Conservation (phyloP, 2,888 invertebrate species). For the Cataglyphis albicans region DNA sequence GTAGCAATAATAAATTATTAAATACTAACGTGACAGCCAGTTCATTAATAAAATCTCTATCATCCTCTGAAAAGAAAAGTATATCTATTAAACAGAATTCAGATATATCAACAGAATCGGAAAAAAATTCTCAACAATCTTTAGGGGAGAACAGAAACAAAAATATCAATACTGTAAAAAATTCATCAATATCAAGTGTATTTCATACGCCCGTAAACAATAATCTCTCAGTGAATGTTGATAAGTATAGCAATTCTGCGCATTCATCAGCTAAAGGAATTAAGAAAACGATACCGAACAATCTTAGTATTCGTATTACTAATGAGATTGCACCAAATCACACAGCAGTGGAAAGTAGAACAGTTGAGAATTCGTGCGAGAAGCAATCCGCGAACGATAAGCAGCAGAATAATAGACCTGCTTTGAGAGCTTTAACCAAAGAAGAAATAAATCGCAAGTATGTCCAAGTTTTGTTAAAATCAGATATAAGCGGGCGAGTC, state of each 20-base stretch:
- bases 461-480: constrained; percentile 71
- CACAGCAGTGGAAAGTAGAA: constrained; percentile 30
- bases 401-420: neutral
- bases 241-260: constrained; percentile 5
- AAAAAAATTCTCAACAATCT: constrained; percentile 43
- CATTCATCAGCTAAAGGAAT: constrained; percentile 34
- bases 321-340: constrained; percentile 50
- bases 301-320: constrained; percentile 67
- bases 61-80: constrained; percentile 31
- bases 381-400: constrained; percentile 29
- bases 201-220: neutral
- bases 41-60: constrained; percentile 27
- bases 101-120: constrained; percentile 24
- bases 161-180: constrained; percentile 38
- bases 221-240: neutral
- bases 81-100: constrained; percentile 49
- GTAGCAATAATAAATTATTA: constrained; percentile 14
- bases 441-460: constrained; percentile 80
- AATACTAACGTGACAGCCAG: constrained; percentile 9
- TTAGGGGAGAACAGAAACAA: constrained; percentile 50
- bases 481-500: constrained; percentile 65
- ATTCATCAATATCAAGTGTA: neutral
- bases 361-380: constrained; percentile 28
- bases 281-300: constrained; percentile 48
- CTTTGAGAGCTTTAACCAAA: constrained; percentile 77